Percentiles rank a stretch among this genome's conserved stretches.
These are phyloP conservation scores for Dascyllus trimaculatus DNA, from an alignment of 2,113 vertebrate species.

Conservation along the genomic window DNA sequence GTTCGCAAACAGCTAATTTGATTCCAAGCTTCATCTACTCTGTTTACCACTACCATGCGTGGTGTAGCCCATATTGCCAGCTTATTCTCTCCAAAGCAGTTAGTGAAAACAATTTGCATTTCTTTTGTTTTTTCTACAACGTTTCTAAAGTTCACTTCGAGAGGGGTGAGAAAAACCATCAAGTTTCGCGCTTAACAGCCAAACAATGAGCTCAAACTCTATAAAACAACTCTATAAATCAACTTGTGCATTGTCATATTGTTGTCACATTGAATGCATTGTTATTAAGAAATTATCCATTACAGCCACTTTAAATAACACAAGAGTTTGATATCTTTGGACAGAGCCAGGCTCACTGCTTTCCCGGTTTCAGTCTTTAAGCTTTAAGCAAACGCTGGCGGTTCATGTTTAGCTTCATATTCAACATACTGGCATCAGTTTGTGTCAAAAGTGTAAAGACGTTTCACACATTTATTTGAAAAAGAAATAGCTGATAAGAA, in stretches of 20 bases:
- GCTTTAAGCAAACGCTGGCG: not conserved
- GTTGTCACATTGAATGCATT: not conserved
- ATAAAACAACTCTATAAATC: too few relatives aligned
- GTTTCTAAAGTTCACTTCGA: too few relatives aligned
- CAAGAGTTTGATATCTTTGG: not conserved
- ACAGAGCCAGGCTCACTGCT: not conserved
- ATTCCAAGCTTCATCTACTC: too few relatives aligned
- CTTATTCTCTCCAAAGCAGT: too few relatives aligned
- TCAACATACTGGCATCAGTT: not conserved
- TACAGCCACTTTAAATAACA: not conserved
- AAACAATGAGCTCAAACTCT: too few relatives aligned
- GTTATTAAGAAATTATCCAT: not conserved
- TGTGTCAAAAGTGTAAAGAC: not conserved
- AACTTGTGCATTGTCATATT: not conserved
- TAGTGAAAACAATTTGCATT: too few relatives aligned
- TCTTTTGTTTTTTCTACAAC: too few relatives aligned
- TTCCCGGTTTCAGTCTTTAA: not conserved
- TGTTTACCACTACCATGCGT: too few relatives aligned
- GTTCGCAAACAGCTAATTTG: too few relatives aligned
- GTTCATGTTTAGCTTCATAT: slow-evolving; percentile 2
- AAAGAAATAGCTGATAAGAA: not conserved
- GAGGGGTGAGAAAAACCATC: too few relatives aligned
- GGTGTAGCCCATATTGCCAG: too few relatives aligned
- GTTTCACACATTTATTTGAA: not conserved
- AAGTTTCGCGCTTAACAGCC: too few relatives aligned